Conservation (phyloP, 92 coral and sea anemone genomes). For the Palythoa grandis region DNA sequence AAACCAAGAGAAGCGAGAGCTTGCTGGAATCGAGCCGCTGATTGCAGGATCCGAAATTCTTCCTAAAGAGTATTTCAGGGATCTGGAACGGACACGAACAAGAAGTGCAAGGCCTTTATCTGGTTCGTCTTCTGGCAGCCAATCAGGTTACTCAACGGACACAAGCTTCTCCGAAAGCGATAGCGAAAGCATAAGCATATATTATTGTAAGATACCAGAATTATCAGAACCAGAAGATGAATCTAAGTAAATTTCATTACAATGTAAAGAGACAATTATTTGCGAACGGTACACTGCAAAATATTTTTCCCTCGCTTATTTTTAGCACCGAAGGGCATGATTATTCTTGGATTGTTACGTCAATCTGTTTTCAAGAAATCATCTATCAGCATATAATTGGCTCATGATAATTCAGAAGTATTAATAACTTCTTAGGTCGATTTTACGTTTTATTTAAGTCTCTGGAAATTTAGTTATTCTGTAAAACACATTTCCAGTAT, state of each 20-base stretch:
- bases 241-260: not conserved
- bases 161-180: slow-evolving; percentile 40
- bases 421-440: too few species aligned
- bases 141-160: slow-evolving; percentile 47
- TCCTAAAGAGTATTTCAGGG: slow-evolving; percentile 34
- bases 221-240: slow-evolving; percentile 45
- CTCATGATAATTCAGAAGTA: too few species aligned
- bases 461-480: too few species aligned
- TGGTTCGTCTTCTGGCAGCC: slow-evolving; percentile 44
- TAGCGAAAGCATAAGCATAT: slow-evolving; percentile 18
- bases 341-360: too few species aligned
- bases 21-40: slow-evolving; percentile 32
- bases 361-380: too few species aligned
- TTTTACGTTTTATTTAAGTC: too few species aligned
- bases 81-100: slow-evolving; percentile 23
- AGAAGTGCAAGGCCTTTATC: slow-evolving; percentile 22
- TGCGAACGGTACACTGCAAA: too few species aligned
- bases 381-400: too few species aligned
- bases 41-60: slow-evolving; percentile 29
- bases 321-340: too few species aligned
- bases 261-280: too few species aligned
- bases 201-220: slow-evolving; percentile 40
- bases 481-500: too few species aligned
- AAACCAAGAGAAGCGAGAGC: slow-evolving; percentile 31
- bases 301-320: too few species aligned